Conservation (phyloP, 2,888 invertebrate species). For the Aleiodes leptofemur region DNA sequence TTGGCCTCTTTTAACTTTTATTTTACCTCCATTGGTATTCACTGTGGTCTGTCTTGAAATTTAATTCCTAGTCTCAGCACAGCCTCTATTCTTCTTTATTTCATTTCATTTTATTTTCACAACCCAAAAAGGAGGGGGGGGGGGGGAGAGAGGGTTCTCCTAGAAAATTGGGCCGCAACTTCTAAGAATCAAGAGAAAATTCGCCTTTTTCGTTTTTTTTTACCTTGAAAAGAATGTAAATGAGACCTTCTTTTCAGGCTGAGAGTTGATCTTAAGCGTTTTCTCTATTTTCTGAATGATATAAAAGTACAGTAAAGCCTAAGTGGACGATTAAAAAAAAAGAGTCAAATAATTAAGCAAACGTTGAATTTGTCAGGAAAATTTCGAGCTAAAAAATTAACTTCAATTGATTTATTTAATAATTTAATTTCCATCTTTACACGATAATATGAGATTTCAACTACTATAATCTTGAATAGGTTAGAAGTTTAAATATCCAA, state of each 20-base stretch:
- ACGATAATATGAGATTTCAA: too few species aligned
- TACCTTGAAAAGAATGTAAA: slow-evolving; percentile 25
- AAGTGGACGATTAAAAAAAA: too few species aligned
- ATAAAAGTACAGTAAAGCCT: too few species aligned
- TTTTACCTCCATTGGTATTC: slow-evolving; percentile 32
- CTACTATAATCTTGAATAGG: too few species aligned
- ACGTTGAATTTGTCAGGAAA: too few species aligned
- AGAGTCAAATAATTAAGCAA: too few species aligned
- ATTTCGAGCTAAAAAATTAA: too few species aligned
- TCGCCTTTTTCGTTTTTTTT: neutral
- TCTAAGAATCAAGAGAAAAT: neutral
- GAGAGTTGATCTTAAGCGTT: neutral
- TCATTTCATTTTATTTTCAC: neutral
- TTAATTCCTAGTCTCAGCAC: slow-evolving; percentile 33
- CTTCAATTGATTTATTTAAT: too few species aligned
- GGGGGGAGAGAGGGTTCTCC: neutral
- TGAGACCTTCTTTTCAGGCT: neutral
- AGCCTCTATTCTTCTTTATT: slow-evolving; percentile 1
- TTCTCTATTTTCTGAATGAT: neutral
- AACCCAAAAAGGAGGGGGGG: neutral
- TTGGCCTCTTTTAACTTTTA: slow-evolving; percentile 27
- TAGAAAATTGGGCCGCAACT: slow-evolving; percentile 16
- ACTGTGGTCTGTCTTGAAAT: slow-evolving; percentile 23
- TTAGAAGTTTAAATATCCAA: too few species aligned
- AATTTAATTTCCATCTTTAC: too few species aligned